These are phyloP conservation scores for Tetheella fluctuosa DNA, from an alignment of 2,888 invertebrate genomes.

Conservation along the genomic window DNA sequence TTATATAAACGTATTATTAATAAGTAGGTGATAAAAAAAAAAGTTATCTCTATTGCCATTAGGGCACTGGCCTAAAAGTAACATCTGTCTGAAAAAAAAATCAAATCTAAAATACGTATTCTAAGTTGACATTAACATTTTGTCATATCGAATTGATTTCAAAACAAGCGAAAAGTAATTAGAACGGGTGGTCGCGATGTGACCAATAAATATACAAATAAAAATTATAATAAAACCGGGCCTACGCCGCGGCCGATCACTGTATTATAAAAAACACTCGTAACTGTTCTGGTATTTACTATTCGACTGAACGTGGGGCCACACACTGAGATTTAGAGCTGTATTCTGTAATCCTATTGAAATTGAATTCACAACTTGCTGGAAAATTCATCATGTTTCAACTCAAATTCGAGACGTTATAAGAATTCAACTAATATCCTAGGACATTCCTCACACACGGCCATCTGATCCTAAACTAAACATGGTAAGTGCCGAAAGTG, in stretches of 20 bases:
- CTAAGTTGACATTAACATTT: not conserved
- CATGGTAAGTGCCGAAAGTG: too few relatives aligned
- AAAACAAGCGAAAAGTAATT: not conserved
- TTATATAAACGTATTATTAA: too few relatives aligned
- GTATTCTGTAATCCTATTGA: slow-evolving; percentile 3
- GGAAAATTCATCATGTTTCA: too few relatives aligned
- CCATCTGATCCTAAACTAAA: too few relatives aligned
- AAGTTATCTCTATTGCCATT: too few relatives aligned
- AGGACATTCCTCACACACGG: too few relatives aligned
- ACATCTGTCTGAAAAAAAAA: too few relatives aligned
- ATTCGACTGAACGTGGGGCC: slow-evolving; percentile 5
- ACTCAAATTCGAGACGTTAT: too few relatives aligned
- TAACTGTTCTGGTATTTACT: slow-evolving; percentile 10
- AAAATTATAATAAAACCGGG: slow-evolving; percentile 3
- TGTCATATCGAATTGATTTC: slow-evolving; percentile 7
- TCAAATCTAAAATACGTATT: not conserved
- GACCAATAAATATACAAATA: slow-evolving; percentile 9
- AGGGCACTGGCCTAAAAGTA: too few relatives aligned
- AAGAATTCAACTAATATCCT: too few relatives aligned
- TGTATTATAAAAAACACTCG: slow-evolving; percentile 12
- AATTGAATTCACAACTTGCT: not conserved
- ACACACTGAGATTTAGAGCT: slow-evolving; percentile 9
- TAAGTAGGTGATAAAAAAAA: too few relatives aligned
- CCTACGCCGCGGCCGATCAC: not conserved
- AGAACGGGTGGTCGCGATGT: not conserved